A percentile compares a stretch with the other conserved stretches of the same genome.
These are phyloP conservation scores for Acronicta alni DNA, from an alignment of 2,888 invertebrate genomes.

Conservation along the genomic window DNA sequence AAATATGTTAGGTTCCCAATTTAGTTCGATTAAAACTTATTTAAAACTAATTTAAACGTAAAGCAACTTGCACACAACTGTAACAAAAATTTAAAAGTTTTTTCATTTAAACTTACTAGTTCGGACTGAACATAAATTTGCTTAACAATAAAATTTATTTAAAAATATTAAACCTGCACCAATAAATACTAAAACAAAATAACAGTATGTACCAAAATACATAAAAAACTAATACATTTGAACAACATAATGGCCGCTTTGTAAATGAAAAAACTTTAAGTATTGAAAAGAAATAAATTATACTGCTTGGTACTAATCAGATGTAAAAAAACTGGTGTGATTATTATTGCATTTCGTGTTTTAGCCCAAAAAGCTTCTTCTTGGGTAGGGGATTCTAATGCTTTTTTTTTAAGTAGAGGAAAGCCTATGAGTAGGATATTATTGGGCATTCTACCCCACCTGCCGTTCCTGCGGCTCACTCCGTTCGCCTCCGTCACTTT, in stretches of 20 bases:
- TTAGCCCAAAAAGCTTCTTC: too few species aligned
- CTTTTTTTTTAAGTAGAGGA: too few species aligned
- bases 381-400: too few species aligned
- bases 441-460: too few species aligned
- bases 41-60: background rate
- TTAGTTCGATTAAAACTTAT: constrained; percentile 6
- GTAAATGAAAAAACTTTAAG: background rate
- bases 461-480: too few species aligned
- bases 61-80: background rate
- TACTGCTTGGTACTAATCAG: too few species aligned
- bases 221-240: background rate
- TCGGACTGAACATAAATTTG: constrained; percentile 13
- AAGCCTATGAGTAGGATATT: too few species aligned
- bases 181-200: constrained; percentile 10
- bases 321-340: too few species aligned
- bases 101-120: constrained; percentile 26
- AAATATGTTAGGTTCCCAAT: constrained; percentile 2
- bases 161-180: constrained; percentile 13
- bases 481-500: too few species aligned
- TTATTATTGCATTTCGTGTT: too few species aligned
- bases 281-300: too few species aligned
- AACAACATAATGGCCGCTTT: too few species aligned
- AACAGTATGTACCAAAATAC: background rate
- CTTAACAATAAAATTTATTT: background rate
- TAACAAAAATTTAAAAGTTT: constrained; percentile 22